phyloP scores from a whole-genome alignment of 37 sponge, comb jelly and placozoan species.

The Geodia barretti region DNA sequence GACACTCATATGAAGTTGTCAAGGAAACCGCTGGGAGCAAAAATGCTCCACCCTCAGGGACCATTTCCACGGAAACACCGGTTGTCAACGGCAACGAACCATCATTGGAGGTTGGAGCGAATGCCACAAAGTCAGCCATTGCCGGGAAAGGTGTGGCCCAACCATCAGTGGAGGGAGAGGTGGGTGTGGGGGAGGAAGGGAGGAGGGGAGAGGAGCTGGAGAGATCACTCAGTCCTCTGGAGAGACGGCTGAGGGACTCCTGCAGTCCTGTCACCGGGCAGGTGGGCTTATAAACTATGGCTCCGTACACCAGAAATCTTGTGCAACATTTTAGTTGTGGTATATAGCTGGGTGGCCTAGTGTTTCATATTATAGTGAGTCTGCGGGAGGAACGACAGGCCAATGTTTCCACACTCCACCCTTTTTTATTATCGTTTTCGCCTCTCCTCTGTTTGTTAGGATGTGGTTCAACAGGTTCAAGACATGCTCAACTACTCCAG shows the following conservation, averaged over 20 bases:
- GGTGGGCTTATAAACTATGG: too few species aligned
- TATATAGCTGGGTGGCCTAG: too few species aligned
- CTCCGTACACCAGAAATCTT: too few species aligned
- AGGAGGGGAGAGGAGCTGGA: slow-evolving; percentile 9
- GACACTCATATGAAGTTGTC: too few species aligned
- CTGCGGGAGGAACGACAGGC: too few species aligned
- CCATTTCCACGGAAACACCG: neutral
- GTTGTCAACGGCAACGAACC: neutral
- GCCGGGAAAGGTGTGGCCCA: neutral
- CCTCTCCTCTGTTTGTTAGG: neutral
- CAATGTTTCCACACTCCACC: neutral
- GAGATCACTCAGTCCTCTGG: neutral
- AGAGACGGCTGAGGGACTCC: neutral
- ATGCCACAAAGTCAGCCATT: neutral
- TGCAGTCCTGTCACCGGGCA: neutral
- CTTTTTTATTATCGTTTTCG: neutral
- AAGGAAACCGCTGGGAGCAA: too few species aligned
- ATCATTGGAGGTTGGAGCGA: neutral
- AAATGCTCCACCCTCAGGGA: too few species aligned
- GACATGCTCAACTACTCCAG: slow-evolving; percentile 15
- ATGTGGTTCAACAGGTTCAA: slow-evolving; percentile 17
- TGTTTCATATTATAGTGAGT: too few species aligned
- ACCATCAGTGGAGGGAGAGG: neutral
- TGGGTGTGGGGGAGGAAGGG: slow-evolving; percentile 1
- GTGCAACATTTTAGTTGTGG: too few species aligned